phyloP scores from a whole-genome alignment of 2,797 vertebrate genomes.

The Cryptoblepharus egeriae region DNA sequence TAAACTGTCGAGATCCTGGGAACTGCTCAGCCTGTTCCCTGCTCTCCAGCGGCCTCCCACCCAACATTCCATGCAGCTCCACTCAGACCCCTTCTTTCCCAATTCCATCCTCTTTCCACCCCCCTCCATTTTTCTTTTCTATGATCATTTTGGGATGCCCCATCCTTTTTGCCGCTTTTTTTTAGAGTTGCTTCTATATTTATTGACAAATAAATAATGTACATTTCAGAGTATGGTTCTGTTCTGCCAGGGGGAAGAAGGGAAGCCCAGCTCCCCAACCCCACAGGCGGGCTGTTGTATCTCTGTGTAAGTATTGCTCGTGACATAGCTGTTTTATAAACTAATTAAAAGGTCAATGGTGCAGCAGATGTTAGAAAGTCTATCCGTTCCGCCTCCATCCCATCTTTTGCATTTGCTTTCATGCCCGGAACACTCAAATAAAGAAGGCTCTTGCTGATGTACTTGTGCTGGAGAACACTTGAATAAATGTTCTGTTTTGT shows the following conservation, averaged over 20 bases:
- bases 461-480: slow-evolving; percentile 99
- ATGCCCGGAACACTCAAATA: slow-evolving; percentile 87
- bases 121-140: slow-evolving; percentile 29
- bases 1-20: slow-evolving; percentile 82
- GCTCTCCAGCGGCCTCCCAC: slow-evolving; percentile 66
- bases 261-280: neutral
- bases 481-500: slow-evolving; percentile 99
- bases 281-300: slow-evolving; percentile 82
- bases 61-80: slow-evolving; percentile 89
- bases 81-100: slow-evolving; percentile 49
- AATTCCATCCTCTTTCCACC: slow-evolving; percentile 10
- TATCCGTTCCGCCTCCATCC: slow-evolving; percentile 87
- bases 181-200: slow-evolving; percentile 84
- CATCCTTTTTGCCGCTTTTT: slow-evolving; percentile 48
- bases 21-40: slow-evolving; percentile 89
- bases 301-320: slow-evolving; percentile 90
- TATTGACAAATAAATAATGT: slow-evolving; percentile 87
- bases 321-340: slow-evolving; percentile 92
- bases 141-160: slow-evolving; percentile 28
- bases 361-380: slow-evolving; percentile 95
- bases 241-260: slow-evolving; percentile 60
- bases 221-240: slow-evolving; percentile 88
- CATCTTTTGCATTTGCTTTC: slow-evolving; percentile 75
- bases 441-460: slow-evolving; percentile 93
- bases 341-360: slow-evolving; percentile 90